A percentile compares a stretch with the other conserved stretches of the same genome.
These are phyloP conservation scores for Kryptopterus vitreolus DNA, from an alignment of 2,797 vertebrate genomes.

Conservation along the genomic window DNA sequence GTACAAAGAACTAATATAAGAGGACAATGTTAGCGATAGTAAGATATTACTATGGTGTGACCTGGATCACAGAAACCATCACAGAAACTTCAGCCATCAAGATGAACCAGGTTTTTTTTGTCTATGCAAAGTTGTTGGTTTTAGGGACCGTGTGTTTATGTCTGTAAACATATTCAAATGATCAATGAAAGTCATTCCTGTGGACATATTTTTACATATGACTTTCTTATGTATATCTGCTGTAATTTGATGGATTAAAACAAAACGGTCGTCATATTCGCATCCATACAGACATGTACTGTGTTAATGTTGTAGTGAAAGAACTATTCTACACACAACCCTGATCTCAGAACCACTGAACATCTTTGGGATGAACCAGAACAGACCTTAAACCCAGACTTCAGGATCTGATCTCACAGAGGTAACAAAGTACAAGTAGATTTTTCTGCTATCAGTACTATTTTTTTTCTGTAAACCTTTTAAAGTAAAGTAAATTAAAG, in stretches of 20 bases:
- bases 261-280: neutral
- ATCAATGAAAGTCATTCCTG: neutral
- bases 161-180: slow-evolving; percentile 3
- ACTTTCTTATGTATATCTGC: too few relatives aligned
- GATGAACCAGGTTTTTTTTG: slow-evolving; percentile 7
- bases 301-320: too few relatives aligned
- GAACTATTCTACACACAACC: too few relatives aligned
- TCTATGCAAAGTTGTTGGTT: slow-evolving; percentile 12
- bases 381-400: too few relatives aligned
- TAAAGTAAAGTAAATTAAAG: too few relatives aligned
- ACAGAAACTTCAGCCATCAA: neutral
- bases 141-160: neutral
- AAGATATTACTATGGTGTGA: neutral
- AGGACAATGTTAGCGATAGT: neutral
- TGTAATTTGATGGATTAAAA: neutral
- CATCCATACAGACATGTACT: neutral
- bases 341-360: too few relatives aligned
- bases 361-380: too few relatives aligned
- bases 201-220: neutral
- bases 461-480: too few relatives aligned
- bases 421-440: too few relatives aligned
- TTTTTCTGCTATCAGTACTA: too few relatives aligned
- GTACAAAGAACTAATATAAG: neutral
- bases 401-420: too few relatives aligned
- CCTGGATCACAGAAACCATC: neutral